phyloP scores from a whole-genome alignment of 2,888 invertebrate genomes.

The Apamea sordens region DNA sequence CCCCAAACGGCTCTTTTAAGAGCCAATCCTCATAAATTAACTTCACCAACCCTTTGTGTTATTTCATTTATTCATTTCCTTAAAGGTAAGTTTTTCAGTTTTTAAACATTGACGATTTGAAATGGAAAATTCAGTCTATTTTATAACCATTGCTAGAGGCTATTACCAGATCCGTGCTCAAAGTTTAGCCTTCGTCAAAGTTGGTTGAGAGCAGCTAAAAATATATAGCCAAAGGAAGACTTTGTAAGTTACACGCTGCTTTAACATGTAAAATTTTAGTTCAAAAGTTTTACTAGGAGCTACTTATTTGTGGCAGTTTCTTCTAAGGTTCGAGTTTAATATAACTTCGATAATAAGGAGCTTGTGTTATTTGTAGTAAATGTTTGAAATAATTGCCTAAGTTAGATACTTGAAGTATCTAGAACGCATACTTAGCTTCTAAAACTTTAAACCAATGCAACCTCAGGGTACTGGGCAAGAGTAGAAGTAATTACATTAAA shows the following conservation, averaged over 20 bases:
- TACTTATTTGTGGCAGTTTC: conserved; percentile 10
- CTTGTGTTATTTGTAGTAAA: conserved; percentile 7
- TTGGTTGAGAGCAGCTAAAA: conserved; percentile 24
- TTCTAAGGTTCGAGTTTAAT: background rate
- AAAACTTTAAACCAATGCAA: background rate
- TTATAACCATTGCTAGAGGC: background rate
- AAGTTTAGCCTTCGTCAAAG: conserved; percentile 15
- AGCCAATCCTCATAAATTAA: background rate
- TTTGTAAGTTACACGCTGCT: conserved; percentile 9
- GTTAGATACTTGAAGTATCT: background rate
- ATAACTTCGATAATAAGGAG: conserved; percentile 29
- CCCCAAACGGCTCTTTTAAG: background rate
- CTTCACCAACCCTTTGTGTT: background rate
- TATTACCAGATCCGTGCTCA: background rate
- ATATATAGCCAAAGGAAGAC: conserved; percentile 14
- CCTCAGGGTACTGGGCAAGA: background rate
- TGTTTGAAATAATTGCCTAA: conserved; percentile 18
- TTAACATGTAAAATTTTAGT: conserved; percentile 22
- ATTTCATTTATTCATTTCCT: background rate
- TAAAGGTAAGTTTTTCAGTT: background rate
- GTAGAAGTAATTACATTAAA: no score
- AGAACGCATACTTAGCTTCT: background rate
- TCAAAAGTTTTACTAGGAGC: conserved; percentile 19
- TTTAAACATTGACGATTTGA: background rate
- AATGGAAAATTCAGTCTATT: background rate